Evolutionary conservation across 2,113 vertebrate genomes (phyloP), one percentile per base, ranked within the genome.

Genomic region (Corythaixoides concolor): DNA sequence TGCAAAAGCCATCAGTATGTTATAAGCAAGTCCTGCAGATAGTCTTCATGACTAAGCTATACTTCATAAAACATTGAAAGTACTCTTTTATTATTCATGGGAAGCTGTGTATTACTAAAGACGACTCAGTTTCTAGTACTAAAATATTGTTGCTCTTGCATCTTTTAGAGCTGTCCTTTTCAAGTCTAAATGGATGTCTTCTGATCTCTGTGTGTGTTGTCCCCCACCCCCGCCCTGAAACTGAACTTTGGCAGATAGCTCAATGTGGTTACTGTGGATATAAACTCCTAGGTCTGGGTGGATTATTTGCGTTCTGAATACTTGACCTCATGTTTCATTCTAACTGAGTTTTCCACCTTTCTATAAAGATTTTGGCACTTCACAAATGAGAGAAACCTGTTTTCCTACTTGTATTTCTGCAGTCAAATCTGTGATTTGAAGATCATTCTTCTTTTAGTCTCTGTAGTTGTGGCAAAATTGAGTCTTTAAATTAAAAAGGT

Each of bases 261-360:
- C 68, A 32, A 0, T 52, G 72, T 78, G 68, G 90, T 93, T 88
- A 69, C 56, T 75, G 76, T 83, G 85, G 39, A n/a, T 76, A 84
- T 68, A 58, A 77, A 81, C 60, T 78, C 41, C 10, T 69, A 90
- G 66, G 76, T 64, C 73, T 93, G 83, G 33, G 41, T 82, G 79
- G 84, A 93, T 95, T 96, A 94, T 93, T 90, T 95, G 53, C 77
- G 56, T 96, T 88, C 81, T 94, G 73, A 95, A 69, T 80, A 55
- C 67, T 78, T 66, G 62, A 92, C 56, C 41, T 91, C 70, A 59
- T 95, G 45, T 81, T 97, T 94, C 69, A 22, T 78, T 93, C 27
- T 64, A 21, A 41, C 28, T 30, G 43, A 43, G 28, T 72, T 64
- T 94, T 91, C 55, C 72, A 91, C 68, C 68, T 91, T 55, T 75